A percentile compares a stretch with the other conserved stretches of the same genome.
These are phyloP conservation scores for Corythoichthys intestinalis DNA, from an alignment of 2,113 vertebrate species.

Conservation along the genomic window DNA sequence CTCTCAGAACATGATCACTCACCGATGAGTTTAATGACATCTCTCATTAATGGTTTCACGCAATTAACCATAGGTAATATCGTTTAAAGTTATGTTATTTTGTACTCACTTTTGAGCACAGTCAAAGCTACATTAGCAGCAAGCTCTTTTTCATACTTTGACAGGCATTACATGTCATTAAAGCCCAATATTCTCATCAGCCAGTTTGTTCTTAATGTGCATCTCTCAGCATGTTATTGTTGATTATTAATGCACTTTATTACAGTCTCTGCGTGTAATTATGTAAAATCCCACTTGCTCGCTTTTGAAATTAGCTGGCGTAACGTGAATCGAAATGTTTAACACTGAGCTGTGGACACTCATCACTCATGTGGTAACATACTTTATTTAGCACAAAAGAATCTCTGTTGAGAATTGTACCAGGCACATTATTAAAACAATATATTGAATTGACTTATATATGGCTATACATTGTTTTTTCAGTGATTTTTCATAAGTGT, in stretches of 20 bases:
- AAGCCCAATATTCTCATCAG: not conserved
- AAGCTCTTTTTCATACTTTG: not conserved
- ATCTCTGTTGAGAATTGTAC: not conserved
- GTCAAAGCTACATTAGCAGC: no score
- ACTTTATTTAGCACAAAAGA: not conserved
- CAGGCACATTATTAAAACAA: not conserved
- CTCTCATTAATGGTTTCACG: no score
- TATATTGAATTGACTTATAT: not conserved
- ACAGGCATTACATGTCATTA: not conserved
- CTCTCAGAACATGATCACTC: no score
- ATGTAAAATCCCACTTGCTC: not conserved
- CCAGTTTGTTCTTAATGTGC: not conserved
- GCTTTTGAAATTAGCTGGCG: not conserved
- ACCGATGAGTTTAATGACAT: no score
- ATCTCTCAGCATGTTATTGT: constrained; percentile 1
- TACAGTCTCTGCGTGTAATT: constrained; percentile 3
- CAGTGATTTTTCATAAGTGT: not conserved
- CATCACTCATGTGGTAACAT: not conserved
- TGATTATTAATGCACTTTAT: constrained; percentile 6
- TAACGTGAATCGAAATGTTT: not conserved
- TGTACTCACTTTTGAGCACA: no score
- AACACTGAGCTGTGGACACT: not conserved
- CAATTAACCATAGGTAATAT: no score
- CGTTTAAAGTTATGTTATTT: no score
- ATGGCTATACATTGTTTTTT: not conserved